Evolutionary conservation across 1,140 invertebrate species (phyloP).

Genomic region (Artemia franciscana): DNA sequence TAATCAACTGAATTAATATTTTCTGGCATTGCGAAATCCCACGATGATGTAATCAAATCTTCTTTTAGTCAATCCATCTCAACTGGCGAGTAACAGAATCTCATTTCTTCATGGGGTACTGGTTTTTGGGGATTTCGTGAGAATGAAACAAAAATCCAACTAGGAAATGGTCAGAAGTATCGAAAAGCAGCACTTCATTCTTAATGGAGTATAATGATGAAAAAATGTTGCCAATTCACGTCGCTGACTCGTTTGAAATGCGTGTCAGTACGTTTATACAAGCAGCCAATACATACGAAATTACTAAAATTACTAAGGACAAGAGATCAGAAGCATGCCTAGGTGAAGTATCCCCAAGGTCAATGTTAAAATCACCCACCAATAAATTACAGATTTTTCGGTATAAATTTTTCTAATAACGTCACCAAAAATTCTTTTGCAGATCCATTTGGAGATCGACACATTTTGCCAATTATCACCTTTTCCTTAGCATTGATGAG

Average conservation of each 20-base stretch:
- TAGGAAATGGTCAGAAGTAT: neutral
- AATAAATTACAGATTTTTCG: neutral
- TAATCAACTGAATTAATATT: neutral
- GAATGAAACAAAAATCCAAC: neutral
- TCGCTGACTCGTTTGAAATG: neutral
- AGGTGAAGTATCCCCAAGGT: neutral
- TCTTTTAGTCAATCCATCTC: neutral
- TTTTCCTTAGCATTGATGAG: neutral
- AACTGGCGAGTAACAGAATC: neutral
- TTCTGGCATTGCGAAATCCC: neutral
- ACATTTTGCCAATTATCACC: neutral
- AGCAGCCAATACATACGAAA: neutral
- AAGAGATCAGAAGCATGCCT: neutral
- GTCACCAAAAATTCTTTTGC: neutral
- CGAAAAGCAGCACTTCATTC: neutral
- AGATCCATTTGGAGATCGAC: neutral
- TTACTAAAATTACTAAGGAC: neutral
- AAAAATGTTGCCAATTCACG: neutral
- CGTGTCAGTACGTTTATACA: neutral
- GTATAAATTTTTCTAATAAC: neutral
- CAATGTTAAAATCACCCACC: neutral
- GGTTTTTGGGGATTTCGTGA: neutral
- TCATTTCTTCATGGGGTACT: neutral
- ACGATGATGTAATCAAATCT: neutral
- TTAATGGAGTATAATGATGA: neutral